These are phyloP conservation scores for Nettapus auritus DNA, from an alignment of 2,113 vertebrate species.

Conservation along the genomic window DNA sequence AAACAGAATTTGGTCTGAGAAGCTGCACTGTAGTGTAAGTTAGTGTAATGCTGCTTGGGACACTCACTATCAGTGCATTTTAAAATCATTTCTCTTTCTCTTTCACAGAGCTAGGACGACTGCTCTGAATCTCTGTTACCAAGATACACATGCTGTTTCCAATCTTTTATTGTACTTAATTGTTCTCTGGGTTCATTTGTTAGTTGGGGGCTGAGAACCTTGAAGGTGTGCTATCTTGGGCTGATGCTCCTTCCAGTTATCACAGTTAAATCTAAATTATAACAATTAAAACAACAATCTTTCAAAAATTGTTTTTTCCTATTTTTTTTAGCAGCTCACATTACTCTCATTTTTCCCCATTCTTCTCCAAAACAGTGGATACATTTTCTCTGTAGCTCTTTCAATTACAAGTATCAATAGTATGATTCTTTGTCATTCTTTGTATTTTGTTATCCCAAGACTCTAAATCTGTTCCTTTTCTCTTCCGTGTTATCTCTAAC, in stretches of 20 bases:
- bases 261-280: not conserved
- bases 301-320: not conserved
- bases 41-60: not conserved
- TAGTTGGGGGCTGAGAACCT: not conserved
- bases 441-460: slow-evolving; percentile 25
- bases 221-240: not conserved
- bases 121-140: not conserved
- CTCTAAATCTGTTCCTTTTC: slow-evolving; percentile 46
- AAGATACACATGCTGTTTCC: not conserved
- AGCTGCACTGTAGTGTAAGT: not conserved
- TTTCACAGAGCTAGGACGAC: not conserved
- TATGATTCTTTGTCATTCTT: slow-evolving; percentile 18
- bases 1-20: not conserved
- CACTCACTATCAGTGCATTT: not conserved
- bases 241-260: not conserved
- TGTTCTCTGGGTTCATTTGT: not conserved
- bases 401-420: not conserved
- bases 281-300: not conserved
- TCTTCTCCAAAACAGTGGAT: not conserved
- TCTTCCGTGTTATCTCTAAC: slow-evolving; percentile 45
- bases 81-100: not conserved
- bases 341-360: not conserved
- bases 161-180: not conserved
- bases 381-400: not conserved
- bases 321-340: not conserved